Conservation (phyloP, 2,797 vertebrate genomes). For the Brachyrhaphis roseni region DNA sequence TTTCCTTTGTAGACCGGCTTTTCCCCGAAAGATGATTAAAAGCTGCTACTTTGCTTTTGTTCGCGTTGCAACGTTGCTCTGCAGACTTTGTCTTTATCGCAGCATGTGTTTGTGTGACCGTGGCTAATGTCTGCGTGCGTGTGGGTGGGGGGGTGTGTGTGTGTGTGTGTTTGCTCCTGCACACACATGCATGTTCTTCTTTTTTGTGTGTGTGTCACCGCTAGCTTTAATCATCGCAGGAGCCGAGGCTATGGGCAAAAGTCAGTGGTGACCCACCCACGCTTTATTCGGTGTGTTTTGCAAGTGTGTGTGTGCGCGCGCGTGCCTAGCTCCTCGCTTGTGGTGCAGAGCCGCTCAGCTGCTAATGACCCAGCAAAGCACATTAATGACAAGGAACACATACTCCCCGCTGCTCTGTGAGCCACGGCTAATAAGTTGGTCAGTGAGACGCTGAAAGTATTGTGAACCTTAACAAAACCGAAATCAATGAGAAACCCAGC, state of each 20-base stretch:
- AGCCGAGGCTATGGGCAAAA: slow-evolving; percentile 69
- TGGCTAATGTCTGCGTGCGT: slow-evolving; percentile 18
- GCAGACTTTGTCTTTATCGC: slow-evolving; percentile 46
- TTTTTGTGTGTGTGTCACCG: slow-evolving; percentile 44
- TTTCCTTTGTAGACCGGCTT: slow-evolving; percentile 31
- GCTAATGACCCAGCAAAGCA: slow-evolving; percentile 72
- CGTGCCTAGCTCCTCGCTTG: slow-evolving; percentile 35
- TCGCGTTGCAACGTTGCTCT: slow-evolving; percentile 32
- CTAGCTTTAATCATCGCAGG: slow-evolving; percentile 81
- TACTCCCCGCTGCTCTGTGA: slow-evolving; percentile 60
- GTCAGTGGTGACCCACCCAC: slow-evolving; percentile 75
- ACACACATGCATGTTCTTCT: slow-evolving; percentile 12
- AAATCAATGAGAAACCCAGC: slow-evolving; percentile 47
- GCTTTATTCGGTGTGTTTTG: slow-evolving; percentile 41
- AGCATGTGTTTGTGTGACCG: slow-evolving; percentile 33
- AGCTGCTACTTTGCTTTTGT: slow-evolving; percentile 56
- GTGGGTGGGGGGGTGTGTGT: slow-evolving; percentile 21
- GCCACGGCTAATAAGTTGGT: slow-evolving; percentile 69
- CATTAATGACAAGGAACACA: slow-evolving; percentile 77
- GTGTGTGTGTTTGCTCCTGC: slow-evolving; percentile 39
- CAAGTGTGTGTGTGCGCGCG: slow-evolving; percentile 9
- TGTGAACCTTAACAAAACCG: slow-evolving; percentile 38
- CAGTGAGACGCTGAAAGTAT: slow-evolving; percentile 59
- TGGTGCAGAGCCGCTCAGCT: slow-evolving; percentile 53
- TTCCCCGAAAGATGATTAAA: slow-evolving; percentile 76